phyloP scores from a whole-genome alignment of 2,797 vertebrate species.

The Syngnathus acus region DNA sequence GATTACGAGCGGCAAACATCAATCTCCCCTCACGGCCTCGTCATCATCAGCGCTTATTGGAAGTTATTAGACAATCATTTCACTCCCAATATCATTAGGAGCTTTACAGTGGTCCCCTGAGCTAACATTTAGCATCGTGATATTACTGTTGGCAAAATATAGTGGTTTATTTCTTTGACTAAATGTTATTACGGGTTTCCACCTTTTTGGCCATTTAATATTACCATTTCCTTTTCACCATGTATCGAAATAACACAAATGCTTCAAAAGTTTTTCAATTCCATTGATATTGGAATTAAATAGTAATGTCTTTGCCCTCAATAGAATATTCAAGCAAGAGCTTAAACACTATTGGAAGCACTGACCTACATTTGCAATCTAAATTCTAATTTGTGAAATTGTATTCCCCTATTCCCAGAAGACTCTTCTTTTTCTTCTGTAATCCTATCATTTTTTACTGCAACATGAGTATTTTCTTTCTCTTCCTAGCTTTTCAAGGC shows the following conservation, averaged over 20 bases:
- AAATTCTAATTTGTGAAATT: no score
- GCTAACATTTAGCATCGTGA: neutral
- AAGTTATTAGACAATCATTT: neutral
- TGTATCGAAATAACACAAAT: no score
- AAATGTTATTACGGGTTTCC: neutral
- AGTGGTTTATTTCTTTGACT: neutral
- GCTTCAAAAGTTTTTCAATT: neutral
- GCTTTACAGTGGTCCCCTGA: neutral
- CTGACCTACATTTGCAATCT: no score
- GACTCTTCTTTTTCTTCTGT: no score
- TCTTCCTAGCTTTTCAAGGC: neutral
- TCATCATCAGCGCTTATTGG: neutral
- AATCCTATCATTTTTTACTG: neutral
- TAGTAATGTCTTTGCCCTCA: neutral
- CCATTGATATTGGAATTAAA: neutral
- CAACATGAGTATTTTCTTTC: neutral
- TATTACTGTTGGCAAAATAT: neutral
- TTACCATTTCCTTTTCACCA: no score
- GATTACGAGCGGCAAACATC: neutral
- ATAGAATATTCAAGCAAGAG: no score
- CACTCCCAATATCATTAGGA: neutral
- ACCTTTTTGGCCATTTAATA: neutral
- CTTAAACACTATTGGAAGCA: no score
- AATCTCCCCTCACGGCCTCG: neutral
- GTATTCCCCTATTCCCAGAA: no score